A percentile compares a stretch with the other conserved stretches of the same genome.
Evolutionary conservation across 92 coral and sea anemone species (phyloP).

Genomic region (Virgularia gustaviana): DNA sequence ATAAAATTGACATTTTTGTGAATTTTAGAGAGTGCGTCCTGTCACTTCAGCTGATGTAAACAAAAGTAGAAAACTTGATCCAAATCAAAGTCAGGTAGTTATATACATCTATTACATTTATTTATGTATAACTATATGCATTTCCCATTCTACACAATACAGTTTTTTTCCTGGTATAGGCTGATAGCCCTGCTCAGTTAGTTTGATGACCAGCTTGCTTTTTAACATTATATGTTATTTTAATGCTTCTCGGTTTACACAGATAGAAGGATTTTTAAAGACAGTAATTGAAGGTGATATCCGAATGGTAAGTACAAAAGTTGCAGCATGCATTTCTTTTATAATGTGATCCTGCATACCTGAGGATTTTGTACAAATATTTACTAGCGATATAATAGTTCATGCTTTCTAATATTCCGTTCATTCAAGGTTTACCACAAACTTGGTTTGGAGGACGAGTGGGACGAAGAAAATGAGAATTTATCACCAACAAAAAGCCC

Average conservation of each 20-base stretch:
- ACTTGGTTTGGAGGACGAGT: constrained; percentile 74
- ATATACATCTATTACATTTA: too few species aligned
- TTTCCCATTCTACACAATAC: too few species aligned
- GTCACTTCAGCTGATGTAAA: constrained; percentile 12
- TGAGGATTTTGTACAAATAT: too few species aligned
- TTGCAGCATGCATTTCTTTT: not conserved
- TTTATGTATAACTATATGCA: too few species aligned
- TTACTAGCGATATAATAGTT: too few species aligned
- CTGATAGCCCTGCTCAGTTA: too few species aligned
- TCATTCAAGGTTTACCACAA: constrained; percentile 70
- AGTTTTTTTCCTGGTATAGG: too few species aligned
- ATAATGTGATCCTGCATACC: not conserved
- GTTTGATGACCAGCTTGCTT: too few species aligned
- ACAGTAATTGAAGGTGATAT: constrained; percentile 85
- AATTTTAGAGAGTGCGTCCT: constrained; percentile 26
- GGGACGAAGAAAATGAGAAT: constrained; percentile 73
- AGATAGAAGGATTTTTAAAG: constrained; percentile 79
- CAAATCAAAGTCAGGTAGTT: constrained; percentile 39
- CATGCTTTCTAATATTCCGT: not conserved
- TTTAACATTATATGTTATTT: not conserved
- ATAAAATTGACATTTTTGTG: not conserved
- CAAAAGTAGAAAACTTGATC: constrained; percentile 5
- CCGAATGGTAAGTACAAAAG: constrained; percentile 80
- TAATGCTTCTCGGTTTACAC: not conserved
- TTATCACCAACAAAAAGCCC: constrained; percentile 6